Base-by-base conservation (phyloP, 2,888 invertebrate genomes). In the Leucophenga maculata region DNA sequence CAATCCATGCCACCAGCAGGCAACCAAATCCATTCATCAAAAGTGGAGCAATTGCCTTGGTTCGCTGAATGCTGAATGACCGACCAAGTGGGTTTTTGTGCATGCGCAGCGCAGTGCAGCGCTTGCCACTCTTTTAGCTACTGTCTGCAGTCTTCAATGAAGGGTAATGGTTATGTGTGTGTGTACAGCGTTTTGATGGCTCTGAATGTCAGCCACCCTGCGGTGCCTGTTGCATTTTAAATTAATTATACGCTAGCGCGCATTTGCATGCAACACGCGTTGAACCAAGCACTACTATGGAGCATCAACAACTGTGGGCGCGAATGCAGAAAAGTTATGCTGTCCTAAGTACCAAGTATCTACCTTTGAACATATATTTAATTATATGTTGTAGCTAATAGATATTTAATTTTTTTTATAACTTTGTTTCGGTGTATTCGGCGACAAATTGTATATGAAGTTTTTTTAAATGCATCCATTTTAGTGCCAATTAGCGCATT, bases 11-110 rank as follows among this genome's bases (percentile, higher is more conserved):
- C 80, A 76, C 73, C 74, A 70, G 75, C 75, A 72, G 65, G 74
- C 75, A 74, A 69, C 75, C 72, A 72, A 72, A 70, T 68, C 67
- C 74, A 80, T 83, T 83, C 77, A 83, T 81, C 84, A 82, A 76
- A 73, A 78, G 67, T 77, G 72, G 78, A 75, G 72, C 80, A 74
- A 65, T 32, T 60, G 65, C 32, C 39, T 39, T 39, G 9, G 39
- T 8, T 26, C 9, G 44, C 48, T 62, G 69, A 31, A 32, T 13
- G 11, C 0, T 32, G 57, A 57, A 14, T 57, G n/a, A n/a, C n/a
- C n/a, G 52, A 32, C 32, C 26, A 14, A 55, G 22, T 22, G 26
- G 20, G 55, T n/a, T 55, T 32, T 20, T 55, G 26, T 3, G 26
- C 26, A 55, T 18, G 11, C 26, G 20, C 26, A 55, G 8, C 39